A percentile compares a stretch with the other conserved stretches of the same genome.
Evolutionary conservation across 2,113 vertebrate genomes (phyloP).

Genomic region (Dipodomys merriami): DNA sequence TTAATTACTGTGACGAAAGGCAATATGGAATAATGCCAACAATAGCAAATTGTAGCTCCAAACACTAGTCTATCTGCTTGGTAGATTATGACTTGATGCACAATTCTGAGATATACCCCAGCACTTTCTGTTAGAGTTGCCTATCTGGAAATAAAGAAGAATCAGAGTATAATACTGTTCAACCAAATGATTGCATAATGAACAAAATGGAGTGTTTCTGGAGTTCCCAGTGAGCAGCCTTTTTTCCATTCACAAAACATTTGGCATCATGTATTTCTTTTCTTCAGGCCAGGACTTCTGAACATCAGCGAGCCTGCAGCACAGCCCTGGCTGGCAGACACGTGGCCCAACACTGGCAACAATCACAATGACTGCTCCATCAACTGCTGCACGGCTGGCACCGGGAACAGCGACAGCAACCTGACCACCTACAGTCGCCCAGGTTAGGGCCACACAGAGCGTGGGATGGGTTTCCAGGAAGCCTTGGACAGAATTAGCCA

Average conservation of each 20-base stretch:
- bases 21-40: neutral
- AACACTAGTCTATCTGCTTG: neutral
- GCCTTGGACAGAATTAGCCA: no score
- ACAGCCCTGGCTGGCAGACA: conserved; percentile 98
- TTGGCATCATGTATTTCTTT: conserved; percentile 15
- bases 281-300: conserved; percentile 94
- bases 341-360: conserved; percentile 98
- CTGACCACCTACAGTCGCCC: conserved; percentile 97
- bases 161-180: neutral
- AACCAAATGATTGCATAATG: neutral
- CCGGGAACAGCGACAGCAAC: conserved; percentile 97
- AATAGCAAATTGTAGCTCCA: neutral
- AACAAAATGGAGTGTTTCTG: no score
- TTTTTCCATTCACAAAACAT: neutral
- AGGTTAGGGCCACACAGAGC: conserved; percentile 86
- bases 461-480: rapidly evolving
- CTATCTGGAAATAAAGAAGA: neutral
- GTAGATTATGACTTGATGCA: neutral
- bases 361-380: conserved; percentile 98
- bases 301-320: conserved; percentile 95
- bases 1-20: neutral
- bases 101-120: neutral
- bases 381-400: conserved; percentile 96
- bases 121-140: neutral
- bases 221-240: neutral